Conservation (phyloP, 2,113 vertebrate genomes). For the Bubalus kerabau region DNA sequence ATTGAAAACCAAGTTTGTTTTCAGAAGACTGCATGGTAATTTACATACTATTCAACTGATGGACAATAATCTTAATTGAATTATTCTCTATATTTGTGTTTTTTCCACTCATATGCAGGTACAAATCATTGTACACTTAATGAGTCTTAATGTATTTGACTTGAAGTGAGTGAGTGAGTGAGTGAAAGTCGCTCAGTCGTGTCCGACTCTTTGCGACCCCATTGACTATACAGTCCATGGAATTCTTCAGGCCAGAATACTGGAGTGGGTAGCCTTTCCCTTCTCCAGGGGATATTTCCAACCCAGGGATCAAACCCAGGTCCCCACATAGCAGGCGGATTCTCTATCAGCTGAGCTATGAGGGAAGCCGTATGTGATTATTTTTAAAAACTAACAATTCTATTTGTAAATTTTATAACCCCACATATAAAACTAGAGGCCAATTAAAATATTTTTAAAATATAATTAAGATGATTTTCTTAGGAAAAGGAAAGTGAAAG, state of each 20-base stretch:
- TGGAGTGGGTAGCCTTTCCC: too few relatives aligned
- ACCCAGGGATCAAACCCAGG: too few relatives aligned
- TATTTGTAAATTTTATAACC: background rate
- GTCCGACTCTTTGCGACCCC: too few relatives aligned
- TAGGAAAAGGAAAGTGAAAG: background rate
- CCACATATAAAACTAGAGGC: background rate
- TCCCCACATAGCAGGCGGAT: too few relatives aligned
- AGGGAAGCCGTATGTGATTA: background rate
- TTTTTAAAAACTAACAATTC: background rate
- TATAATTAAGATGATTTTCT: background rate
- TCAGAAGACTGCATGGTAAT: background rate
- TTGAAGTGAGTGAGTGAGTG: background rate
- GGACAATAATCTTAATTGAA: background rate
- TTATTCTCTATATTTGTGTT: background rate
- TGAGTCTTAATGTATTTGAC: background rate
- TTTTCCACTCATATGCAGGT: background rate
- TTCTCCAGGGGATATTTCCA: too few relatives aligned
- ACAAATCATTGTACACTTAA: background rate
- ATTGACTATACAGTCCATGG: too few relatives aligned
- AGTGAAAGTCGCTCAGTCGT: too few relatives aligned
- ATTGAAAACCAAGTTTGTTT: background rate
- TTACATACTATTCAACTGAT: background rate
- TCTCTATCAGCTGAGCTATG: too few relatives aligned
- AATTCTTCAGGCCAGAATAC: too few relatives aligned
- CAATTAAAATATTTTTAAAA: background rate